Conservation (phyloP, 2,888 invertebrate species). For the Eulithis testata region DNA sequence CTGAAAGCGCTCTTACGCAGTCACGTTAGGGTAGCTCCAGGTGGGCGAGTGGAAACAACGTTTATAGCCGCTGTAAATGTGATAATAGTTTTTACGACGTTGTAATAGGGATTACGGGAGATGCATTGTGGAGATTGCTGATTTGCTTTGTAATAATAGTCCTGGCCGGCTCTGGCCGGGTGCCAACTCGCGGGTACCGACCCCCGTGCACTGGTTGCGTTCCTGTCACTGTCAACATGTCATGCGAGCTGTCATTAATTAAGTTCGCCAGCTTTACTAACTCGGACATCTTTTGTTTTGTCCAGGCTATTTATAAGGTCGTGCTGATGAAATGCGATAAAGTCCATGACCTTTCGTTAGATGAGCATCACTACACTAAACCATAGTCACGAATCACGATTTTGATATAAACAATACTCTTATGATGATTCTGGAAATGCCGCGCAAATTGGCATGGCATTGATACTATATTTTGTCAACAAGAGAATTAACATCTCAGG, state of each 20-base stretch:
- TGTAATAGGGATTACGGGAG: conserved; percentile 42
- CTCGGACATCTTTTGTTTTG: conserved; percentile 20
- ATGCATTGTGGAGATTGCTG: conserved; percentile 36
- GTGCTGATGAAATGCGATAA: conserved; percentile 39
- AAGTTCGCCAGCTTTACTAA: conserved; percentile 18
- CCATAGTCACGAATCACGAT: conserved; percentile 39
- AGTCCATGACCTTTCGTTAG: conserved; percentile 35
- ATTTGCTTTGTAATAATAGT: conserved; percentile 53
- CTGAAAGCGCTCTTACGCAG: conserved; percentile 38
- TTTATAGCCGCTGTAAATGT: conserved; percentile 32
- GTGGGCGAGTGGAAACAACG: conserved; percentile 23
- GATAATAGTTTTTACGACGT: conserved; percentile 41
- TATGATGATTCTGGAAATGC: conserved; percentile 7
- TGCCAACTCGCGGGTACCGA: conserved; percentile 61
- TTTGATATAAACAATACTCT: conserved; percentile 21
- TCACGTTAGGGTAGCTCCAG: conserved; percentile 37
- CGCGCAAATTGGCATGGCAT: conserved; percentile 14
- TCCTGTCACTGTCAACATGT: conserved; percentile 39
- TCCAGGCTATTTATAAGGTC: conserved; percentile 31
- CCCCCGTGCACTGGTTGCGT: conserved; percentile 50
- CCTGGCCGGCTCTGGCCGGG: conserved; percentile 47
- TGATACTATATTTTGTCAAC: background rate
- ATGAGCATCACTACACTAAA: conserved; percentile 21
- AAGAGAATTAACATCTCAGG: too few species aligned
- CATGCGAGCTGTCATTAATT: conserved; percentile 40